Evolutionary conservation across 30 jellyfish, hydroid and myxozoan species (phyloP), one percentile per base, ranked within the genome.

Genomic region (Morbakka virulenta): DNA sequence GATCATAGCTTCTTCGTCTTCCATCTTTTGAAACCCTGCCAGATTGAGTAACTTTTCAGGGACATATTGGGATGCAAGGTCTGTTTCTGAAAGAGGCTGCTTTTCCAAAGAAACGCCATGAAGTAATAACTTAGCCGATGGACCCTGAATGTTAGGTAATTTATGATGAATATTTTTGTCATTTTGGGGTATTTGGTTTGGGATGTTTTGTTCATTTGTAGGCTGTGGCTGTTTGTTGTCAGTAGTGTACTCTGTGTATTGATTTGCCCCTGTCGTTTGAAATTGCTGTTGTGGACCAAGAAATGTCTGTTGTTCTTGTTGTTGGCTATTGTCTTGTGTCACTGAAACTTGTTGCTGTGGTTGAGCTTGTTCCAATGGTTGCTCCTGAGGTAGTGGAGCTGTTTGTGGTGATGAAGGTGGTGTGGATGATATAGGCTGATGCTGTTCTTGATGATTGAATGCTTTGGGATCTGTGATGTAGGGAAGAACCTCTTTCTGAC

Each of bases 401-500:
- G 73, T 74, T 68, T 64, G 81, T 48, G 94, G 90, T 23, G 87
- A 28, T 4, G 86, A 35, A 26, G 85, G 57, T 22, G 57, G 57
- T 41, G 41, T 64, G 21, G 50, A 77, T 50, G 34, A 14, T 66
- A 62, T 67, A 11, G 3, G 66, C 66, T 65, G 52, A 12, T 65
- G 77, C 22, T n/a, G 77, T n/a, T 28, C 21, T 31, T 17, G 65
- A 17, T 65, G 52, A 20, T 65, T 17, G 21, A 20, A 23, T 57
- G 32, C 28, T 41, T 17, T 41, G 9, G 77, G 20, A 3, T 31
- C 65, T 23, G 77, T 65, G 77, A 17, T 28, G 25, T 20, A 4
- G 57, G 57, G 57, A 41, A 17, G 17, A 6, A 6, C 57, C 13
- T 41, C 57, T 41, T 9, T 9, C 57, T 41, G 9, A 41, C 13